Base-by-base conservation (phyloP, 2,888 invertebrate genomes). In the Mesopsocus fuscifrons region DNA sequence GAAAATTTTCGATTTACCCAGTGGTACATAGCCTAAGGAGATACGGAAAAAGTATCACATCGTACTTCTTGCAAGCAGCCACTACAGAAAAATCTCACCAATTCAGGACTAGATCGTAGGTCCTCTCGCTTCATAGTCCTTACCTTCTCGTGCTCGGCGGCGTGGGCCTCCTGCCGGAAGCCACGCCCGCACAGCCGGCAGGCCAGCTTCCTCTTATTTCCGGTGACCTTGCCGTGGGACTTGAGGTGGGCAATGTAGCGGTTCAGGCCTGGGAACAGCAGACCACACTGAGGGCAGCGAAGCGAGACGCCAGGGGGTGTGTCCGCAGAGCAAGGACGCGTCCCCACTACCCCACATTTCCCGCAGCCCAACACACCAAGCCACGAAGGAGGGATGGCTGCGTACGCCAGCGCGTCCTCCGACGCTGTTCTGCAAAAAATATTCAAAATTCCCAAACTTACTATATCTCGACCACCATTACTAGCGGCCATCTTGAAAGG, bases 71-170 rank as follows among this genome's bases (percentile, higher is more conserved):
- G n/a, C n/a, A n/a, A n/a, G n/a, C n/a, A n/a, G n/a, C n/a, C n/a
- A n/a, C n/a, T n/a, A n/a, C n/a, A n/a, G n/a, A n/a, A n/a, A n/a
- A n/a, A n/a, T n/a, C n/a, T n/a, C n/a, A n/a, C n/a, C n/a, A n/a
- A n/a, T n/a, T n/a, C n/a, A n/a, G n/a, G n/a, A n/a, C n/a, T n/a
- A n/a, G n/a, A n/a, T n/a, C n/a, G n/a, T n/a, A n/a, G n/a, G n/a
- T n/a, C n/a, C n/a, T n/a, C n/a, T n/a, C n/a, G n/a, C n/a, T n/a
- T n/a, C n/a, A n/a, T n/a, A n/a, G n/a, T n/a, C n/a, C n/a, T n/a
- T n/a, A n/a, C n/a, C n/a, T n/a, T n/a, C 18, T 38, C 38, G 11
- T 38, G 38, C 13, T 17, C 38, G n/a, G 20, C 15, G n/a, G 20
- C 38, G 18, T 38, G 13, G 11, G n/a, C 20, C 20, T 38, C 38